A percentile compares a stretch with the other conserved stretches of the same genome.
These are phyloP conservation scores for Hydra vulgaris DNA, from an alignment of 30 jellyfish, hydroid and myxozoan species.

Conservation along the genomic window DNA sequence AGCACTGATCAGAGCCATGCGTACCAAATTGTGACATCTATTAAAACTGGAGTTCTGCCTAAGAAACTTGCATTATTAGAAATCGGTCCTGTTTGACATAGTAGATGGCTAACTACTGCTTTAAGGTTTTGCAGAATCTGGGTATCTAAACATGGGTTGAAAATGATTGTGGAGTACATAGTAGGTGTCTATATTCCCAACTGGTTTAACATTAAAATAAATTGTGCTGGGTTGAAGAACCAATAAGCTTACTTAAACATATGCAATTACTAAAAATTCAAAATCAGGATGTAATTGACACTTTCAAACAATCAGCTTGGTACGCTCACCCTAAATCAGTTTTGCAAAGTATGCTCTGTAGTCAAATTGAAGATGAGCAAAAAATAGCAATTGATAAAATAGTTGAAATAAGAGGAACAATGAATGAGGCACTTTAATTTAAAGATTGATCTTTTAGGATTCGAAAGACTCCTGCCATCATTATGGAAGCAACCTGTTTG, in stretches of 20 bases:
- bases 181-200: background rate
- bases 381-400: background rate
- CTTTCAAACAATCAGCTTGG: background rate
- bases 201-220: background rate
- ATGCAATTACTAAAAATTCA: background rate
- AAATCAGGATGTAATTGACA: background rate
- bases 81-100: background rate
- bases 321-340: background rate
- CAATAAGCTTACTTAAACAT: background rate
- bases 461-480: too few species aligned
- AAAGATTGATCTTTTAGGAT: too few species aligned
- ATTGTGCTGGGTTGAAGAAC: background rate
- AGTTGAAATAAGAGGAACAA: too few species aligned
- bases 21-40: background rate
- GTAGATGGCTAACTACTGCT: background rate
- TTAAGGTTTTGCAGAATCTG: background rate
- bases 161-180: background rate
- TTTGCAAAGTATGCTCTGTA: background rate
- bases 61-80: background rate
- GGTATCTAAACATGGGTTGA: background rate
- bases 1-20: background rate
- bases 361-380: background rate
- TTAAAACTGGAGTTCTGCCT: background rate
- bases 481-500: too few species aligned
- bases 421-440: too few species aligned